These are phyloP conservation scores for Zapornia atra DNA, from an alignment of 2,113 vertebrate species.

Conservation along the genomic window DNA sequence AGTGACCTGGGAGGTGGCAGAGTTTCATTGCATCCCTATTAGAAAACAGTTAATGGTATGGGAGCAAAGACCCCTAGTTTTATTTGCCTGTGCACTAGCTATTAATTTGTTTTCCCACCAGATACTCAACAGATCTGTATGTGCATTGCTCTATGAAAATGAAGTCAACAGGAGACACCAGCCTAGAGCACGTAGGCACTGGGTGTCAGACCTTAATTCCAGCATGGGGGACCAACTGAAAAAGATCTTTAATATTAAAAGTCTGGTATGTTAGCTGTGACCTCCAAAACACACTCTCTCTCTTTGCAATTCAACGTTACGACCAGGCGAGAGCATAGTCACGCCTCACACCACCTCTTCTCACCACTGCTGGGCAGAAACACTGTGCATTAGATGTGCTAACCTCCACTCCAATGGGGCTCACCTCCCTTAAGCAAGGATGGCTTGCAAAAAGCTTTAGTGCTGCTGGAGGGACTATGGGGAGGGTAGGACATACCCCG, in stretches of 20 bases:
- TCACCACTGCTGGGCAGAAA: background rate
- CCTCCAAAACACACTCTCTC: too few relatives aligned
- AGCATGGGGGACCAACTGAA: background rate
- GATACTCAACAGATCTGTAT: background rate
- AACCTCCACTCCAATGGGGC: too few relatives aligned
- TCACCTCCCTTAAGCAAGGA: background rate
- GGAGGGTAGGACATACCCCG: background rate
- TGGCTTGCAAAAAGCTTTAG: background rate
- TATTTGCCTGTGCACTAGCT: background rate
- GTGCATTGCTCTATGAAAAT: background rate
- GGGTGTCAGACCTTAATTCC: background rate
- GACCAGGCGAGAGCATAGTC: background rate
- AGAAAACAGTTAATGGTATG: background rate
- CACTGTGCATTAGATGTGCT: background rate
- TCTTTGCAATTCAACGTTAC: background rate
- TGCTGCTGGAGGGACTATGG: background rate
- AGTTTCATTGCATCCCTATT: background rate
- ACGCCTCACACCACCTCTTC: background rate
- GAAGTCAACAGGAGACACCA: background rate
- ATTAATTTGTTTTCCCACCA: background rate
- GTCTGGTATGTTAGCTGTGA: fast-evolving
- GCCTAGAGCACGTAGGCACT: background rate
- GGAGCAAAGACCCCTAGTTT: background rate
- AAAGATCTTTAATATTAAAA: background rate
- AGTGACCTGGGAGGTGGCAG: background rate